These are phyloP conservation scores for Herminia tarsipennalis DNA, from an alignment of 2,888 invertebrate genomes.

Conservation along the genomic window DNA sequence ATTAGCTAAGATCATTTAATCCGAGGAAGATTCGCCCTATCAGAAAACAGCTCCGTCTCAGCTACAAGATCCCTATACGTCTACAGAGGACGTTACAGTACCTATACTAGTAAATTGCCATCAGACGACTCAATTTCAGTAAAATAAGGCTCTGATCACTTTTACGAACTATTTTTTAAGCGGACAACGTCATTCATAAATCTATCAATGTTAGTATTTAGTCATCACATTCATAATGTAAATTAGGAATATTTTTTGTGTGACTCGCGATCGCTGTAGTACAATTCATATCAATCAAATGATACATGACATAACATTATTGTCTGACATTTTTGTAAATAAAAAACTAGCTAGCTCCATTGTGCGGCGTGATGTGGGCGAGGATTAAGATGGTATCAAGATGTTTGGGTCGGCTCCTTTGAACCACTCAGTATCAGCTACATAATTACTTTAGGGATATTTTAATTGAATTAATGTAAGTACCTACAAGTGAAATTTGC, in stretches of 20 bases:
- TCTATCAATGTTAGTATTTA: conserved; percentile 42
- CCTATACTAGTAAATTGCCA: too few relatives aligned
- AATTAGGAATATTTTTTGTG: conserved; percentile 36
- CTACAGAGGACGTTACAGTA: too few relatives aligned
- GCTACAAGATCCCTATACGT: too few relatives aligned
- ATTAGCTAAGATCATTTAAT: too few relatives aligned
- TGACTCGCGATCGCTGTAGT: conserved; percentile 46
- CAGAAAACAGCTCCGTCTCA: too few relatives aligned
- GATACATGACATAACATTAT: conserved; percentile 77
- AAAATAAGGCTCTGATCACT: too few relatives aligned
- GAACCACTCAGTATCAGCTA: conserved; percentile 48
- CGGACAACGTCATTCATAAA: conserved; percentile 27
- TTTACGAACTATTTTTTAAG: too few relatives aligned
- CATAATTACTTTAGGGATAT: conserved; percentile 47
- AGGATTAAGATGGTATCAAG: conserved; percentile 74
- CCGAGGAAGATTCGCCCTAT: too few relatives aligned
- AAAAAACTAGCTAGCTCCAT: conserved; percentile 58
- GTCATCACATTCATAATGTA: conserved; percentile 45
- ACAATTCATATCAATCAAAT: conserved; percentile 73
- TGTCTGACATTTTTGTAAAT: conserved; percentile 60
- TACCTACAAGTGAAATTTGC: too few relatives aligned
- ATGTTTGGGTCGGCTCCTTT: conserved; percentile 68
- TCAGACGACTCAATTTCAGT: too few relatives aligned
- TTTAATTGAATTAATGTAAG: conserved; percentile 36
- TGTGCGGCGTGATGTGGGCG: conserved; percentile 65